These are phyloP conservation scores for Hartigia nigra DNA, from an alignment of 2,888 invertebrate genomes.

Conservation along the genomic window DNA sequence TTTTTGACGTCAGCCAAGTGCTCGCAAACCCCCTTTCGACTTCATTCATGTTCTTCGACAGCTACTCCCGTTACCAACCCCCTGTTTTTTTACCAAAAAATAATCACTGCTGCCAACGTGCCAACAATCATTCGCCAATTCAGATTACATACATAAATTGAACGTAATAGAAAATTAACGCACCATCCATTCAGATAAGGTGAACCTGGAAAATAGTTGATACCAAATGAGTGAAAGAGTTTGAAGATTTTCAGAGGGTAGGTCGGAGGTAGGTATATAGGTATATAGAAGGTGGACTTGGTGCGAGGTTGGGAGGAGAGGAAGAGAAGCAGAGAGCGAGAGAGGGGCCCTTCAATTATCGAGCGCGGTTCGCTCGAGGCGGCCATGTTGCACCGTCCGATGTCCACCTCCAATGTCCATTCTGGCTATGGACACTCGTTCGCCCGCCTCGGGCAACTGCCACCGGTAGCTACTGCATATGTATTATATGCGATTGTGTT, in stretches of 20 bases:
- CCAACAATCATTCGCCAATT: neutral
- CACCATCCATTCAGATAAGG: neutral
- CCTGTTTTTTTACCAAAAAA: neutral
- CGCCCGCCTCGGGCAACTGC: slow-evolving; percentile 40
- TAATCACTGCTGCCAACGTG: neutral
- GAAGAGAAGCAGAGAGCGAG: slow-evolving; percentile 25
- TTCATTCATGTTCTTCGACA: neutral
- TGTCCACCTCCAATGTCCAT: slow-evolving; percentile 56
- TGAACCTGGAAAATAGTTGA: neutral
- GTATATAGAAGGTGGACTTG: neutral
- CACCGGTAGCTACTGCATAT: slow-evolving; percentile 59
- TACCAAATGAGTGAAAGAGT: neutral
- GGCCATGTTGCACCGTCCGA: slow-evolving; percentile 62
- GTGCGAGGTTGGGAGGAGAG: slow-evolving; percentile 18
- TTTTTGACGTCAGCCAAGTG: slow-evolving; percentile 17
- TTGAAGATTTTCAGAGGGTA: neutral
- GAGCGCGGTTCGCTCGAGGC: slow-evolving; percentile 53
- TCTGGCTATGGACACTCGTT: slow-evolving; percentile 49
- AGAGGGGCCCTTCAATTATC: slow-evolving; percentile 57
- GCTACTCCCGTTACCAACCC: neutral
- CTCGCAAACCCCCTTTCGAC: neutral
- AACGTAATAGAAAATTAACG: neutral
- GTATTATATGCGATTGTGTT: slow-evolving; percentile 65
- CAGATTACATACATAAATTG: neutral
- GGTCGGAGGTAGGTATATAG: neutral